Percentiles rank a stretch among this genome's conserved stretches.
Evolutionary conservation across 2,888 invertebrate genomes (phyloP).

Genomic region (Idaea straminata): DNA sequence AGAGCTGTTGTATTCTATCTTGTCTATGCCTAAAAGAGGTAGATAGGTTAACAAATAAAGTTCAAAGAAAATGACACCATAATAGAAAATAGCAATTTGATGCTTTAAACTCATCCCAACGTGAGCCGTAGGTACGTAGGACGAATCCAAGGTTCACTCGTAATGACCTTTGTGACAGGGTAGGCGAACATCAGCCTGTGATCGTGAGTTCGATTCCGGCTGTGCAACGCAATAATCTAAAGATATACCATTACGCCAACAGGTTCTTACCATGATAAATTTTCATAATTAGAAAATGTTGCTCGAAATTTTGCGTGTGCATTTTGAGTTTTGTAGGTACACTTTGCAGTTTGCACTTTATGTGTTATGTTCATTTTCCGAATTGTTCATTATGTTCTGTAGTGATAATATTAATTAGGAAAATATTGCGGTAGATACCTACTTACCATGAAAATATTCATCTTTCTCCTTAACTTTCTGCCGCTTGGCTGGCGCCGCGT

Average conservation of each 20-base stretch:
- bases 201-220: neutral
- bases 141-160: neutral
- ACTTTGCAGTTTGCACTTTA: too few species aligned
- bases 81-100: too few species aligned
- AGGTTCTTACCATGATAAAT: neutral
- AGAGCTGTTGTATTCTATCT: constrained; percentile 74
- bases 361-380: too few species aligned
- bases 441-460: constrained; percentile 67
- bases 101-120: too few species aligned
- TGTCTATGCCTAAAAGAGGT: constrained; percentile 67
- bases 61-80: too few species aligned
- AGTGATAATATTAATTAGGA: neutral
- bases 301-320: neutral
- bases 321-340: neutral
- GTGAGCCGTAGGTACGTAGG: too few species aligned
- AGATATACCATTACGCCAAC: neutral
- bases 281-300: neutral
- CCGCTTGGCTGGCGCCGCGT: constrained; percentile 58
- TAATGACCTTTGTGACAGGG: neutral
- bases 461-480: constrained; percentile 60
- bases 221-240: too few species aligned
- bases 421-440: neutral
- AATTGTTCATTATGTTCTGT: too few species aligned
- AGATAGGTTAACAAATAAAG: neutral
- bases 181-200: neutral